Conservation (phyloP, 92 coral and sea anemone genomes). For the Metridium senile region DNA sequence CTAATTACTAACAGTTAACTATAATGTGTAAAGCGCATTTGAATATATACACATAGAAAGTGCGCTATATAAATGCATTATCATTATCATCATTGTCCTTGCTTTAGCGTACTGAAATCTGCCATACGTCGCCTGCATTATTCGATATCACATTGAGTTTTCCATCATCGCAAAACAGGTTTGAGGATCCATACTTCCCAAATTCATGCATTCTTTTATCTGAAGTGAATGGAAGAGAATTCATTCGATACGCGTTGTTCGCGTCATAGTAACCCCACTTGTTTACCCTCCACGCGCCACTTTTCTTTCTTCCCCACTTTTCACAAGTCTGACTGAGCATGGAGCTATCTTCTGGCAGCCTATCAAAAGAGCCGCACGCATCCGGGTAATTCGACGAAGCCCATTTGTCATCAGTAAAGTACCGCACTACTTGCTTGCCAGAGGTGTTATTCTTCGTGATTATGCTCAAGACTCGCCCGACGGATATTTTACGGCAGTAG, state of each 20-base stretch:
- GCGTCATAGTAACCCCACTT: slow-evolving; percentile 6
- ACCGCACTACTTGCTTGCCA: slow-evolving; percentile 9
- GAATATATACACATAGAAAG: no score
- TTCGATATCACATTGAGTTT: not conserved
- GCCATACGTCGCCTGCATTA: not conserved
- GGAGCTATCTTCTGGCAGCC: slow-evolving; percentile 19
- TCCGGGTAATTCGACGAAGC: slow-evolving; percentile 12
- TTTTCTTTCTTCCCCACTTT: slow-evolving; percentile 4
- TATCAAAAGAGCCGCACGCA: slow-evolving; percentile 26
- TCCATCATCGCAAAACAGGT: not conserved
- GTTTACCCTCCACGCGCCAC: not conserved
- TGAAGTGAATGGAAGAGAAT: not conserved
- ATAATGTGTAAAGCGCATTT: no score
- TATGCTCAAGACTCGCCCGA: slow-evolving; percentile 17
- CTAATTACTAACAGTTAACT: no score
- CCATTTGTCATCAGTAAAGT: slow-evolving; percentile 16
- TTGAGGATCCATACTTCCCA: not conserved
- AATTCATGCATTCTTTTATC: not conserved
- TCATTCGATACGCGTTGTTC: not conserved
- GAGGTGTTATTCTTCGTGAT: slow-evolving; percentile 17
- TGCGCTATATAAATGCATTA: no score
- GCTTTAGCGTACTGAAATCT: not conserved
- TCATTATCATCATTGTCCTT: no score
- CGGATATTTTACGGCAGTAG: slow-evolving; percentile 9
- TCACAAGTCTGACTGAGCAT: slow-evolving; percentile 2